Evolutionary conservation across 2,888 invertebrate species (phyloP).

Genomic region (Pseudococcus jackbeardsleyi): DNA sequence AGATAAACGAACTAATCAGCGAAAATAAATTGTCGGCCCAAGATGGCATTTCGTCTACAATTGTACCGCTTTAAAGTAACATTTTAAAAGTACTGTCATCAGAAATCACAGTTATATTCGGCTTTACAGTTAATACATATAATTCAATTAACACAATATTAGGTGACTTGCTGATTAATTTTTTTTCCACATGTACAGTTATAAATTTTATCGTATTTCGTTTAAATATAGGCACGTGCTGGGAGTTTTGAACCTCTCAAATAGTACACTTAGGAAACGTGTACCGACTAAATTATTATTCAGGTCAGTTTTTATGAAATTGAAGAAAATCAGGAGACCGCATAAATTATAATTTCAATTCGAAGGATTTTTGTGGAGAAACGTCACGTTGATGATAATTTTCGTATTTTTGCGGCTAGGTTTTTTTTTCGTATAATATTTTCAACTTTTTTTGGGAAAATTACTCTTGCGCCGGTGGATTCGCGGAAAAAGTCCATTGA

Average conservation of each 20-base stretch:
- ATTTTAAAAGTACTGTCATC: constrained; percentile 24
- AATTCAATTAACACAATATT: constrained; percentile 32
- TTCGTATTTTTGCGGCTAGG: no score
- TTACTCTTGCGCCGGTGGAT: no score
- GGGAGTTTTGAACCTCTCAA: background rate
- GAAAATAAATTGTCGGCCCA: background rate
- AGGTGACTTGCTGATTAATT: constrained; percentile 20
- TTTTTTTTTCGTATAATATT: no score
- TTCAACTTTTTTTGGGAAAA: no score
- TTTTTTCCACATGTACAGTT: constrained; percentile 34
- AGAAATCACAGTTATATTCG: background rate
- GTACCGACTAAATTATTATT: background rate
- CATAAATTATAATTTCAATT: background rate
- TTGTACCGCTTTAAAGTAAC: background rate
- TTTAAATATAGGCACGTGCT: constrained; percentile 8
- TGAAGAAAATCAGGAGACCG: background rate
- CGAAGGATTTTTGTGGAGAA: background rate
- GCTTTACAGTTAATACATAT: background rate
- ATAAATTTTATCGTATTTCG: constrained; percentile 11
- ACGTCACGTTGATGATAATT: no score
- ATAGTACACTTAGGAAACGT: background rate
- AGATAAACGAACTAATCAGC: background rate
- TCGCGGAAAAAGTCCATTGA: background rate
- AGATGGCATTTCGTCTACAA: background rate
- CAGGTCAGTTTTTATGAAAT: constrained; percentile 19